phyloP scores from a whole-genome alignment of 2,888 invertebrate species.

The Tortricodes alternella region DNA sequence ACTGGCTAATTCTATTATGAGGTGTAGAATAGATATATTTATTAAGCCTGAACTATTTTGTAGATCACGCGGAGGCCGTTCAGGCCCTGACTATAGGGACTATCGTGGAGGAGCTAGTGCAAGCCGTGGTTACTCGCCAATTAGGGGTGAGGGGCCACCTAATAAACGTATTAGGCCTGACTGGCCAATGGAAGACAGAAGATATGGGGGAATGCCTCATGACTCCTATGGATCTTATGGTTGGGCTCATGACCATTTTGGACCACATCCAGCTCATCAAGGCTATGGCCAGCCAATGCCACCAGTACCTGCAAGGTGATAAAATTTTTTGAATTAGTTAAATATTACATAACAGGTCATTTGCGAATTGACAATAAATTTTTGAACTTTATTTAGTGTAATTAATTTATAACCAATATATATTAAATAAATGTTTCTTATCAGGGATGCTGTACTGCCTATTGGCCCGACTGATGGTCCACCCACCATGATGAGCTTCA shows the following conservation, averaged over 20 bases:
- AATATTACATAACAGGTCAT: no score
- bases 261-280: slow-evolving; percentile 84
- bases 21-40: neutral
- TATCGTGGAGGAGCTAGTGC: slow-evolving; percentile 87
- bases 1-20: neutral
- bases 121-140: slow-evolving; percentile 88
- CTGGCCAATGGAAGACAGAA: slow-evolving; percentile 83
- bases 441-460: slow-evolving; percentile 79
- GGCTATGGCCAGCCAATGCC: slow-evolving; percentile 84
- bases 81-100: slow-evolving; percentile 90
- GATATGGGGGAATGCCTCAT: slow-evolving; percentile 79
- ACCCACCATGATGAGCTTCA: slow-evolving; percentile 98
- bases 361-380: no score
- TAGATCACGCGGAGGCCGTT: slow-evolving; percentile 84
- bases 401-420: neutral
- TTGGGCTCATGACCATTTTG: slow-evolving; percentile 79
- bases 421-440: slow-evolving; percentile 4
- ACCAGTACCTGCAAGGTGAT: slow-evolving; percentile 74
- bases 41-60: slow-evolving; percentile 31
- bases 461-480: slow-evolving; percentile 86
- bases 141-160: slow-evolving; percentile 89
- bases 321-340: no score
- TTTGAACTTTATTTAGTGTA: neutral
- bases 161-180: slow-evolving; percentile 89
- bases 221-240: slow-evolving; percentile 81